A percentile compares a stretch with the other conserved stretches of the same genome.
Conservation (phyloP, 23 tunicate species). For the Ascidia mentula region DNA sequence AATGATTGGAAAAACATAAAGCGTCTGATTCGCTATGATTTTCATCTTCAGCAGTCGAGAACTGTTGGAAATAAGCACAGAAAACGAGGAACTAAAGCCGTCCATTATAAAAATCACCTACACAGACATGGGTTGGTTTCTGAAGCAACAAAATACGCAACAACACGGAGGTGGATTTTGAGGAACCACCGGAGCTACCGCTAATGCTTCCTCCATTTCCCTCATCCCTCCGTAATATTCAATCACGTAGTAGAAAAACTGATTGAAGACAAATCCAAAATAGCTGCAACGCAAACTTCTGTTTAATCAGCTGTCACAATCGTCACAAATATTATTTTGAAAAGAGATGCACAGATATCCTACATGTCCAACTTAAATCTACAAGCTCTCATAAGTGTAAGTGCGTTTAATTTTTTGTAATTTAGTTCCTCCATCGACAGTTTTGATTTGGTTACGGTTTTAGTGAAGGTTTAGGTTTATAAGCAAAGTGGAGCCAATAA, state of each 20-base stretch:
- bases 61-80: not conserved
- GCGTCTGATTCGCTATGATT: conserved; percentile 2
- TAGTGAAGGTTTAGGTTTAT: too few relatives aligned
- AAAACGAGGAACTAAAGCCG: too few relatives aligned
- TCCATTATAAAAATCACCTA: too few relatives aligned
- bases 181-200: conserved; percentile 11
- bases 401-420: too few relatives aligned
- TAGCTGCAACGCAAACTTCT: conserved; percentile 39
- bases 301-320: too few relatives aligned
- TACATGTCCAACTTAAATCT: too few relatives aligned
- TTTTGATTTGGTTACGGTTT: too few relatives aligned
- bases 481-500: too few relatives aligned
- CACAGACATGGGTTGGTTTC: conserved; percentile 25
- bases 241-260: conserved; percentile 25
- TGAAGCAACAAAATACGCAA: conserved; percentile 31
- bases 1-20: conserved; percentile 6
- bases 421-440: too few relatives aligned
- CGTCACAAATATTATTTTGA: too few relatives aligned
- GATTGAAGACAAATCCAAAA: conserved; percentile 39
- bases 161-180: conserved; percentile 46
- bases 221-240: conserved; percentile 53
- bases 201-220: conserved; percentile 34
- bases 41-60: not conserved
- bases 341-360: too few relatives aligned
- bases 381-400: not conserved